Base-by-base conservation (phyloP, 2,113 vertebrate species). In the Lota lota region DNA sequence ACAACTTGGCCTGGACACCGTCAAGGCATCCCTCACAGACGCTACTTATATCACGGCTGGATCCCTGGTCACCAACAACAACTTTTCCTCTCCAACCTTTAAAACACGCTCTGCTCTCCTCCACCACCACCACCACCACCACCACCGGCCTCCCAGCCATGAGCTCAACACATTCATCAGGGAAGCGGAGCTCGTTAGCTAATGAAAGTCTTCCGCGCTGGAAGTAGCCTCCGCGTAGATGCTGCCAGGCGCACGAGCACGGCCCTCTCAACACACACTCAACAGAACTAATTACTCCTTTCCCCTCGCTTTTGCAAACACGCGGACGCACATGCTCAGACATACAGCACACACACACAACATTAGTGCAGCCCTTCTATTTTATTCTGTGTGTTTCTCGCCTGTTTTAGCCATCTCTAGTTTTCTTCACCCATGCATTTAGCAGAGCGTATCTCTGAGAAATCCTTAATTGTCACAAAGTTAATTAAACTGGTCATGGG, bases 401-500 rank as follows among this genome's bases (percentile, higher is more conserved):
- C 28, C 15, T 1, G 19, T 19, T 18, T 62, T 62, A 17, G 4
- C 58, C 22, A 50, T 51, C 47, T 68, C 72, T 33, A 4, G 28
- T 33, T 4, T 76, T 66, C 28, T 33, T 33, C 28, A 33, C 28
- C 68, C 65, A 58, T 75, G 64, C 72, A 83, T 88, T 75, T 79
- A 74, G 81, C 83, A 73, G 76, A 83, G 72, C 73, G 33, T 83
- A 87, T 87, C 87, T 86, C 81, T 75, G 69, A 81, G 74, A 87
- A 80, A 33, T 82, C 80, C 74, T 83, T 87, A 88, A 90, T 88
- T 87, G 88, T 90, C 85, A 81, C 84, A 84, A 77, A 88, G 84
- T 87, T 90, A 90, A 90, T 33, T 33, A 33, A 33, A 33, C 28
- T 33, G 28, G 28, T 33, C 28, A 62, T 72, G 73, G 63, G 73